phyloP scores from a whole-genome alignment of 2,797 vertebrate species.

The Poliocrania exsul region DNA sequence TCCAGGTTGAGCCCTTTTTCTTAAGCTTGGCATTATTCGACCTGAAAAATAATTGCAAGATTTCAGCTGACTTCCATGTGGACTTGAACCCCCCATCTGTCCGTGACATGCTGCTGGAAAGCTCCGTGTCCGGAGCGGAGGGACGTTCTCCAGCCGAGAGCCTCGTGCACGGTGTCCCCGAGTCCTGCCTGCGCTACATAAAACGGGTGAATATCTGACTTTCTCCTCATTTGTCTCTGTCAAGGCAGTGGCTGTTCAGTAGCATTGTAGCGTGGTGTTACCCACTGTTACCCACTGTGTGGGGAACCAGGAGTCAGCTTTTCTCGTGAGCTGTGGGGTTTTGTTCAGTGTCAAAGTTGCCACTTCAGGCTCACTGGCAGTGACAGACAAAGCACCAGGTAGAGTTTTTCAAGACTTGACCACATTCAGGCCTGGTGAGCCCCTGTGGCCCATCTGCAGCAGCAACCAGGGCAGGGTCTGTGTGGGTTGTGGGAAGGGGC shows the following conservation, averaged over 20 bases:
- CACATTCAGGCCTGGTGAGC: not conserved
- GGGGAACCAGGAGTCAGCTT: not conserved
- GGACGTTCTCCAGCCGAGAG: constrained; percentile 65
- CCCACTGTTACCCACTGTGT: no score
- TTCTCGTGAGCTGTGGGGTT: not conserved
- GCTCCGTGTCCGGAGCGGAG: constrained; percentile 25
- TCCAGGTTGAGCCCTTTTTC: constrained; percentile 95
- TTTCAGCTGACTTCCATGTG: constrained; percentile 94
- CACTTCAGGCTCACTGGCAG: fast-evolving
- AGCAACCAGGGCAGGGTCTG: not conserved
- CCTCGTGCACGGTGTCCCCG: constrained; percentile 83
- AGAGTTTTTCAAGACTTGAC: not conserved
- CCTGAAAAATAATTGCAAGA: constrained; percentile 92
- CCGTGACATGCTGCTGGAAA: constrained; percentile 86
- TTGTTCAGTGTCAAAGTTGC: not conserved
- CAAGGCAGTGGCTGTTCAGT: not conserved
- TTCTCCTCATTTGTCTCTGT: not conserved
- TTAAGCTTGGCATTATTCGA: constrained; percentile 93
- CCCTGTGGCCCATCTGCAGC: not conserved
- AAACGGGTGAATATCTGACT: constrained; percentile 80
- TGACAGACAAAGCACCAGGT: not conserved
- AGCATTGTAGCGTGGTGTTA: fast-evolving
- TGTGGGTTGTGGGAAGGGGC: not conserved
- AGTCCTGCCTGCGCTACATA: constrained; percentile 84
- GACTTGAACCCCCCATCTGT: constrained; percentile 90